Evolutionary conservation across 2,888 invertebrate species (phyloP).

Genomic region (Acanthopleura granulata): DNA sequence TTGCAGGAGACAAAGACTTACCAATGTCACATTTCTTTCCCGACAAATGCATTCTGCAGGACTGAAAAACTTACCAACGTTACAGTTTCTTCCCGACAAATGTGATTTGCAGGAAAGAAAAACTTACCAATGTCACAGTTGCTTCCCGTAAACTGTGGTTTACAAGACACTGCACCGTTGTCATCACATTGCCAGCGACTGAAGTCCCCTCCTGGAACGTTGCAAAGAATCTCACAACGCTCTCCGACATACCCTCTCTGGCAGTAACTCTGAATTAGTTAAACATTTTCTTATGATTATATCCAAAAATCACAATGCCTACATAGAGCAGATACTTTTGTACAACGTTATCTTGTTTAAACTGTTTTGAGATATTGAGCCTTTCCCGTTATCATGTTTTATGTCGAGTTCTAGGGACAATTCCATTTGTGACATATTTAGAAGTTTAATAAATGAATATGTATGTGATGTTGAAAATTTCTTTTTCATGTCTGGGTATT

Average conservation of each 20-base stretch:
- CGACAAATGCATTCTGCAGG: not conserved
- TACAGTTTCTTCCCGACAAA: not conserved
- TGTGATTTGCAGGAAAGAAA: not conserved
- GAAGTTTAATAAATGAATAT: too few relatives aligned
- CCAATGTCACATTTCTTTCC: not conserved
- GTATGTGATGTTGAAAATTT: too few relatives aligned
- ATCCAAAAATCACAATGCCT: too few relatives aligned
- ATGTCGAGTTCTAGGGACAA: too few relatives aligned
- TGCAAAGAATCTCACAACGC: not conserved
- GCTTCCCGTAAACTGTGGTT: not conserved
- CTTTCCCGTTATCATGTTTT: too few relatives aligned
- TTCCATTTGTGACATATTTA: too few relatives aligned
- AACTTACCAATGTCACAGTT: constrained; percentile 10
- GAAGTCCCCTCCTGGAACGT: not conserved
- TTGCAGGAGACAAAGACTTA: not conserved
- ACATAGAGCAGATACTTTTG: too few relatives aligned
- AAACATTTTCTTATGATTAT: too few relatives aligned
- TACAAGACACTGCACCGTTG: not conserved
- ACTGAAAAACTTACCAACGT: not conserved
- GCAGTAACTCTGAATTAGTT: too few relatives aligned
- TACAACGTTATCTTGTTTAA: too few relatives aligned
- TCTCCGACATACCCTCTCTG: not conserved
- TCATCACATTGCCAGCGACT: constrained; percentile 14
- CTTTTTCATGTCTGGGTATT: too few relatives aligned
- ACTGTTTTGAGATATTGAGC: too few relatives aligned